Evolutionary conservation across 2,888 invertebrate species (phyloP).

Genomic region (Parnassius smintheus): DNA sequence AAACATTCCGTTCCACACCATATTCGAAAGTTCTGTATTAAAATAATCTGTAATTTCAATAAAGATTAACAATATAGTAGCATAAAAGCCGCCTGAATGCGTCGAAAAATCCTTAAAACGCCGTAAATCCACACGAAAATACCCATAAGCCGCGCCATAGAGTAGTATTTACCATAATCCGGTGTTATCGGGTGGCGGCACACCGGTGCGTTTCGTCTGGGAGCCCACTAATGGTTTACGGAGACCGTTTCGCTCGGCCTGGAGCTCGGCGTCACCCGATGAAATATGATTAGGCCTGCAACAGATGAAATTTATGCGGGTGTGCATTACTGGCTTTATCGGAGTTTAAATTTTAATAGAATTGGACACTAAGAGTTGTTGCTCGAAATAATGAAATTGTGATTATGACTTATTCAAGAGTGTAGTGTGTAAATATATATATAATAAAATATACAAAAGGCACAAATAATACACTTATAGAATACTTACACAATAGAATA

Average conservation of each 20-base stretch:
- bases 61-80: slow-evolving; percentile 21
- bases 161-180: slow-evolving; percentile 47
- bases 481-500: too few species aligned
- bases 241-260: not conserved
- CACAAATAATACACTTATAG: too few species aligned
- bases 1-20: not conserved
- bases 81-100: slow-evolving; percentile 14
- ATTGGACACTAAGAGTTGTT: too few species aligned
- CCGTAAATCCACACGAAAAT: slow-evolving; percentile 52
- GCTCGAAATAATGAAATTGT: too few species aligned
- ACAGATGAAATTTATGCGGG: slow-evolving; percentile 17
- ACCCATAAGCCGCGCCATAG: slow-evolving; percentile 50
- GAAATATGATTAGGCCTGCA: slow-evolving; percentile 12
- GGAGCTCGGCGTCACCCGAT: slow-evolving; percentile 1
- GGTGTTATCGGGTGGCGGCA: slow-evolving; percentile 25
- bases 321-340: not conserved
- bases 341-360: not conserved
- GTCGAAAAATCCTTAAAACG: slow-evolving; percentile 52
- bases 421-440: too few species aligned
- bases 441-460: too few species aligned
- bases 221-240: slow-evolving; percentile 11
- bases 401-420: too few species aligned
- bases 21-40: slow-evolving; percentile 4
- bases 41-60: slow-evolving; percentile 15
- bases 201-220: slow-evolving; percentile 13